Evolutionary conservation across 2,888 invertebrate species (phyloP), one percentile per base, ranked within the genome.

Genomic region (Drosophila peninsularis): DNA sequence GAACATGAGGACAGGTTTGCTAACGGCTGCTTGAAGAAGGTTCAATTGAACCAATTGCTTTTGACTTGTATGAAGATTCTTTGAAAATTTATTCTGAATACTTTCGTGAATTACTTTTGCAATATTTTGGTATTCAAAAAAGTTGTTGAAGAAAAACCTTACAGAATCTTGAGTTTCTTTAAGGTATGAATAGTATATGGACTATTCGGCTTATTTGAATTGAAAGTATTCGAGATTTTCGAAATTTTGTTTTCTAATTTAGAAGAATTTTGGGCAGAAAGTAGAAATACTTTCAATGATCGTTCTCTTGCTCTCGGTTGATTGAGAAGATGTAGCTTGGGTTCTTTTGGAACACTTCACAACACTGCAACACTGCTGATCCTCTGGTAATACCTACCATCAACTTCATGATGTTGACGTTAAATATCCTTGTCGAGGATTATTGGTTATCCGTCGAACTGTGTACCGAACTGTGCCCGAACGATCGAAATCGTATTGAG

Each of bases 391-490:
- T 89, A 91, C 92, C 83, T 90, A 91, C 91, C 91, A 91, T 88
- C 86, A 91, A 86, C 89, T 92, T 91, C 92, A 91, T 92, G 72
- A 75, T 88, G 78, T 72, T 88, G 80, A 67, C 57, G 65, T 69
- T 30, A 55, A 56, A 37, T 81, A 75, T 82, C 76, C 79, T 81
- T 63, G 49, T 70, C 42, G 55, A 30, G 66, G 71, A 64, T 65
- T 45, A 37, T 53, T 61, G 52, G 44, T 60, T 67, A 68, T 70
- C 75, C 78, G 87, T 74, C 58, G 60, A 78, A 69, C 69, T 68
- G 58, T 63, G 30, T 62, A 32, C 65, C 84, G 70, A 60, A 64
- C n/a, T n/a, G n/a, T 65, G 58, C 64, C 75, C 75, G 71, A 55
- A 62, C 70, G 45, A 66, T 74, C 39, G 32, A 60, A 44, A 44